Base-by-base conservation (phyloP, 1,140 invertebrate species). In the Amyelois transitella region DNA sequence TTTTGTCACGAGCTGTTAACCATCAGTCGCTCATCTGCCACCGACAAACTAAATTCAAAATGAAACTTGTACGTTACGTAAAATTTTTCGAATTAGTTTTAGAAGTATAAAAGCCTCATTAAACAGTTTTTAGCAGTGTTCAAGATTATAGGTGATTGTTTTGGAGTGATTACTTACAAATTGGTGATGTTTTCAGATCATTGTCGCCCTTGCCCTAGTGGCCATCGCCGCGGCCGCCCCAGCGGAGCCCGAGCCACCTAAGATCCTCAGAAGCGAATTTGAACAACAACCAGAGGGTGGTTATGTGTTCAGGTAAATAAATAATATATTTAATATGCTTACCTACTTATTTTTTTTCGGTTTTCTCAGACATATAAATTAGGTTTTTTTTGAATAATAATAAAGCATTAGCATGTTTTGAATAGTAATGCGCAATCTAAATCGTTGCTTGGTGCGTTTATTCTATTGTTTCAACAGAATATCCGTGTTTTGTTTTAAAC, bases 1-100 rank as follows among this genome's bases (percentile, higher is more conserved):
- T 70, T 81, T 76, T 61, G 81, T 57, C 60, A 51, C 62, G 53
- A 72, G 43, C 63, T 55, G 49, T 64, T 64, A 60, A 49, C 58
- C 72, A 86, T 82, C 85, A 86, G 85, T 86, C 69, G 81, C 70
- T 78, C 73, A 72, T 71, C 64, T 71, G 75, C 54, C 65, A 72
- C 70, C 58, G 71, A 62, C 65, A 58, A 68, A 73, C 59, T 67
- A 74, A 77, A 69, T 70, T 67, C 64, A 81, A 79, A 70, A 87
- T 87, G 84, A 87, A 87, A 76, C 47, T 82, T 75, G 84, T 87
- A 72, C 54, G 79, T 77, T 32, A 8, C 49, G 10, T 44, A 25
- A 52, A 12, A 17, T 50, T 50, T 44, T 22, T 20, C n/a, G 14
- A 21, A 6, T 20, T 20, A 21, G 10, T 12, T 48, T 21, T n/a